Evolutionary conservation across 2,888 invertebrate genomes (phyloP).

Genomic region (Parochlus steinenii): DNA sequence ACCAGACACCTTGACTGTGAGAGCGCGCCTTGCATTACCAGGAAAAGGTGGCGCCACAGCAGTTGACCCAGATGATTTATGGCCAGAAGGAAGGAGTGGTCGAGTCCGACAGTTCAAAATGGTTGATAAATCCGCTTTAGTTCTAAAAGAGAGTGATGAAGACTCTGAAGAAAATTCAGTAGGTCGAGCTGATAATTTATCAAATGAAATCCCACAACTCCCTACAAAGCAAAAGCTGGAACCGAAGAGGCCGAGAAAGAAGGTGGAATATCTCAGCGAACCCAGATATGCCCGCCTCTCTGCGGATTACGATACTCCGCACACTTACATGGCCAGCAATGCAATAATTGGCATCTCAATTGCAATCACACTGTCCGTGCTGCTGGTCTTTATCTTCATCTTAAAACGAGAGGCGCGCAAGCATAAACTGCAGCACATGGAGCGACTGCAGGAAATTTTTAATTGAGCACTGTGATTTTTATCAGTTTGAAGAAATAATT

Average conservation of each 20-base stretch:
- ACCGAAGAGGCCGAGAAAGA: not conserved
- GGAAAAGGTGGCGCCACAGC: slow-evolving; percentile 34
- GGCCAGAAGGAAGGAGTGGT: slow-evolving; percentile 24
- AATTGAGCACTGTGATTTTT: too few relatives aligned
- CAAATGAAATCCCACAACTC: slow-evolving; percentile 1
- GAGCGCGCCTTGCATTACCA: slow-evolving; percentile 59
- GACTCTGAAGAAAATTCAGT: slow-evolving; percentile 11
- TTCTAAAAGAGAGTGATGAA: slow-evolving; percentile 20
- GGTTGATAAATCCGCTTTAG: slow-evolving; percentile 26
- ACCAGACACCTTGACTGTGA: slow-evolving; percentile 64
- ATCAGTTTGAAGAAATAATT: too few relatives aligned
- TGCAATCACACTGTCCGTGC: not conserved
- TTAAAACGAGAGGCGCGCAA: not conserved
- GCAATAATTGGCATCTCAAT: slow-evolving; percentile 2
- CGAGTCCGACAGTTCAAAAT: slow-evolving; percentile 26
- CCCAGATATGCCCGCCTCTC: slow-evolving; percentile 3
- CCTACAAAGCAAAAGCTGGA: not conserved
- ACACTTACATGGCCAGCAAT: too few relatives aligned
- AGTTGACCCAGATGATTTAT: slow-evolving; percentile 15
- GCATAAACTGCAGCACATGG: slow-evolving; percentile 2
- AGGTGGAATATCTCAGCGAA: not conserved
- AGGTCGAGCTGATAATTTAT: slow-evolving; percentile 3
- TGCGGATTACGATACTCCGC: not conserved
- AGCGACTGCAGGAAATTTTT: slow-evolving; percentile 2
- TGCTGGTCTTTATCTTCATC: not conserved